Base-by-base conservation (phyloP, 37 sponge, comb jelly and placozoan genomes). In the Dysidea cf. avara region DNA sequence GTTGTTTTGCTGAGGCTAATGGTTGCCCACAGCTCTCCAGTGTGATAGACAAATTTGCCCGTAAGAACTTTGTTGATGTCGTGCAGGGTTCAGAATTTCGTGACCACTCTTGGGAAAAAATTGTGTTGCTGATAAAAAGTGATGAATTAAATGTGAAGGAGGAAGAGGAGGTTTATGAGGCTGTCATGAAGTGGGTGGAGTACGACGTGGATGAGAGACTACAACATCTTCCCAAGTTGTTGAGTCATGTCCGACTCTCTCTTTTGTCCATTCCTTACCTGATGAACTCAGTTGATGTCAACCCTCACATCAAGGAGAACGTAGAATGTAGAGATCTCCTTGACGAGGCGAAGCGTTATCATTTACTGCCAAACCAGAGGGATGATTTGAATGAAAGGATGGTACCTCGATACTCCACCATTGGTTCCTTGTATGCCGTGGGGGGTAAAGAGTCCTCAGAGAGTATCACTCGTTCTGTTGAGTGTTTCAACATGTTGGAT, bases 371-470 rank as follows among this genome's bases (percentile, higher is more conserved):
- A 28, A 73, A 68, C 0, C 50, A 82, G 54, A 35, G 87, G 12
- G 76, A 82, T 24, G 72, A 76, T 1, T 36, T 81, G 4, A 83
- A 70, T 52, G 61, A 75, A 3, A 67, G 93, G 21, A 81, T 92
- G 55, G 69, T 76, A 34, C 86, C 91, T 31, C 84, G 96, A 20
- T 87, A 95, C 38, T 87, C 92, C 0, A 86, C 87, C 2, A 78
- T 90, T 18, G 88, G 91, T 9, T 77, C 75, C 4, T 76, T 95
- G 33, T 90, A 81, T 69, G 96, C 91, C 0, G 92, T 95, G 18
- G 96, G 96, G 0, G 96, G 96, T 33, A 95, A 95, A 78, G 92
- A 95, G 50, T 95, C 96, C 21, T 90, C 92, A 0, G 96, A 95
- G 64, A 83, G 66, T 64, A 95, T 95, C 78, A 90, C 91, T 21